phyloP scores from a whole-genome alignment of 2,888 invertebrate species.

The Drosophila mimetica region DNA sequence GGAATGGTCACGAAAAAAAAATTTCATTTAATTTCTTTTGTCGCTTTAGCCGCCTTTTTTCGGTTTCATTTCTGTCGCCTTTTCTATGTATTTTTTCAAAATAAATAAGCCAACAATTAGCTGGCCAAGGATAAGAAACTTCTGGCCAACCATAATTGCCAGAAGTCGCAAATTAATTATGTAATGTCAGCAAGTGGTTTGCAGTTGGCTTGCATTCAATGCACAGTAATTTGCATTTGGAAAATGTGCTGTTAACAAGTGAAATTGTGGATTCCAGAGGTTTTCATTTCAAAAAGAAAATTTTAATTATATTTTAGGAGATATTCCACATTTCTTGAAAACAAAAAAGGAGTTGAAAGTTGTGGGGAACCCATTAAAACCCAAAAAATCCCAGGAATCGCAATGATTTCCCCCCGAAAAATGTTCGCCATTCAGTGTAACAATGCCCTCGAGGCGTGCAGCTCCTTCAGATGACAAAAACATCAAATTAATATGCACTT shows the following conservation, averaged over 20 bases:
- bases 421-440: constrained; percentile 2
- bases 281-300: no score
- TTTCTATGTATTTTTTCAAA: constrained; percentile 35
- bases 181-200: constrained; percentile 11
- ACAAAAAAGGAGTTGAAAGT: no score
- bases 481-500: constrained; percentile 65
- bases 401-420: neutral
- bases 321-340: no score
- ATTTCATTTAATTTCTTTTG: constrained; percentile 54
- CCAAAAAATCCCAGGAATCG: neutral
- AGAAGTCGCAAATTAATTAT: constrained; percentile 30
- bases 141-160: constrained; percentile 22
- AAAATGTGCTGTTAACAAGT: neutral
- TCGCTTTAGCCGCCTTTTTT: constrained; percentile 36
- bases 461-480: constrained; percentile 56
- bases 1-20: constrained; percentile 34
- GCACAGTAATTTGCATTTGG: neutral
- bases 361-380: no score
- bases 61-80: constrained; percentile 17
- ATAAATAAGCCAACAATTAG: constrained; percentile 71
- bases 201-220: neutral
- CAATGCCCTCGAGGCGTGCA: constrained; percentile 21
- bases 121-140: constrained; percentile 10
- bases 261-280: no score
- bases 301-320: no score